phyloP scores from a whole-genome alignment of 2,113 vertebrate species.

The Platysteira castanea region DNA sequence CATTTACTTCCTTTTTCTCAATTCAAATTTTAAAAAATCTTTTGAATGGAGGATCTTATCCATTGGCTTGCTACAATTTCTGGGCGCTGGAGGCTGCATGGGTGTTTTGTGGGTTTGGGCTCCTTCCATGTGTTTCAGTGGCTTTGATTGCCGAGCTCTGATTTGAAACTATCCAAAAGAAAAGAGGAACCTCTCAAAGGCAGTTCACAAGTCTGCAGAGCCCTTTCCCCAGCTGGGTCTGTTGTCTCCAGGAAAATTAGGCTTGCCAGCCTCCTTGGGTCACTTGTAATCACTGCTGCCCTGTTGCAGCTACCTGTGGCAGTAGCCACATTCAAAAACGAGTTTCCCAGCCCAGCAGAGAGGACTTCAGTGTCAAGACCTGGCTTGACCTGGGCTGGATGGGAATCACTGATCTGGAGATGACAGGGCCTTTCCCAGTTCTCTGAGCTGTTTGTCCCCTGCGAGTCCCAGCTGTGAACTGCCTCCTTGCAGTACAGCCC shows the following conservation, averaged over 20 bases:
- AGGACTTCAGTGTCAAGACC: background rate
- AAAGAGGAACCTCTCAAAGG: background rate
- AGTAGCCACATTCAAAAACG: background rate
- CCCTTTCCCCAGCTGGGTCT: background rate
- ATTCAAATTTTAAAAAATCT: background rate
- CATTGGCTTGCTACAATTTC: background rate
- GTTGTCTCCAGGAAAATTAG: background rate
- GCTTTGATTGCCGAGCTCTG: background rate
- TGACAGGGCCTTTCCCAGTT: background rate
- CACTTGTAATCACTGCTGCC: accelerated
- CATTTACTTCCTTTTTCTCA: background rate
- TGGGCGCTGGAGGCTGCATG: too few relatives aligned
- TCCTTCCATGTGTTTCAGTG: background rate
- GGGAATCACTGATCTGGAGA: background rate
- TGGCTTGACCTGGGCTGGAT: background rate
- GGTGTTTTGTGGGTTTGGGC: background rate
- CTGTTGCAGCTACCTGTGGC: background rate
- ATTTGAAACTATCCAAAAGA: background rate
- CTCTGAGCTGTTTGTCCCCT: background rate
- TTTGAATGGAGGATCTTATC: background rate
- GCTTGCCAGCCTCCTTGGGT: background rate
- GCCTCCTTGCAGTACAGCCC: background rate
- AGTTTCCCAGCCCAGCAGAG: background rate
- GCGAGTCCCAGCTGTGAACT: background rate
- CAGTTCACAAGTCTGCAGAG: background rate